Evolutionary conservation across 2,797 vertebrate genomes (phyloP), one percentile per base, ranked within the genome.

Genomic region (Etheostoma nigrum): DNA sequence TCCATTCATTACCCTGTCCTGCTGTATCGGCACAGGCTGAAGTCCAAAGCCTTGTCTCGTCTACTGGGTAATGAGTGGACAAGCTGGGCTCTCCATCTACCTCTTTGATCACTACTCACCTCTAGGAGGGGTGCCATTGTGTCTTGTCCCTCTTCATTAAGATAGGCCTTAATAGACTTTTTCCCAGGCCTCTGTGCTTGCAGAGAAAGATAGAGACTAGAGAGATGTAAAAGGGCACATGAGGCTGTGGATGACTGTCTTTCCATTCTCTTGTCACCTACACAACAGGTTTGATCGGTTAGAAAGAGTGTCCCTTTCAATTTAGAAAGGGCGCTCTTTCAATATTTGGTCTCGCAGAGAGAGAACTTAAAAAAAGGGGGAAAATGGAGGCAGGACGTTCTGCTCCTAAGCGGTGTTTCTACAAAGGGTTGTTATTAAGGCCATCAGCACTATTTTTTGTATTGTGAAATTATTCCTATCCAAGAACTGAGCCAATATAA

Each of bases 111-210:
- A 86, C 86, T 83, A 72, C 79, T 88, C 86, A 74, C 91, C 94
- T 92, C 92, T 91, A 81, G 74, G 68, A 93, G 88, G 10, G 84
- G 89, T 88, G 86, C 91, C 78, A 91, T 90, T 93, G 91, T 92
- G 88, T 85, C 84, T 73, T 4, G 85, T 87, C 91, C 90, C 82
- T 94, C 91, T 93, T 91, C 84, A 92, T 93, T 93, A 92, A 89
- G 89, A 94, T 92, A 91, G 87, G 76, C 80, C 81, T 91, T 92
- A 93, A 94, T 93, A 86, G 90, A 87, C 84, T 92, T 91, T 88
- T 51, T 85, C 69, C 55, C 60, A 71, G 60, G 83, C 57, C 52
- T 70, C 78, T 58, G 76, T 84, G 78, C 80, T 83, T 60, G 60
- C 70, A 42, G 62, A 83, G 72, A 75, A 74, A 84, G 74, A 87